A percentile compares a stretch with the other conserved stretches of the same genome.
These are phyloP conservation scores for Resseliella maxima DNA, from an alignment of 2,888 invertebrate species.

Conservation along the genomic window DNA sequence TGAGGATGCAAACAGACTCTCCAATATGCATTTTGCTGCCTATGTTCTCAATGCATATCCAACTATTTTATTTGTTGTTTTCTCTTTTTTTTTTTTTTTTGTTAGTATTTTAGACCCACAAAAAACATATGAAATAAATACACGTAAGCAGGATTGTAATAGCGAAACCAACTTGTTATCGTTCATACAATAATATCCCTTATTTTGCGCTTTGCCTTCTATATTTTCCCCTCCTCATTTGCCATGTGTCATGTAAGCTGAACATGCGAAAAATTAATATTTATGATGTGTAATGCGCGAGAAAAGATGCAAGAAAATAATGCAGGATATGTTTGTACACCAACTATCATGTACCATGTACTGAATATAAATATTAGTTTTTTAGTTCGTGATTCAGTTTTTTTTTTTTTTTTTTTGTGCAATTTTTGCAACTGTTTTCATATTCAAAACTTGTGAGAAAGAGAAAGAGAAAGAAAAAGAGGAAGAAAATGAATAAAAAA, in stretches of 20 bases:
- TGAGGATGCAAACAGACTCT: no score
- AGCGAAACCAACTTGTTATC: conserved; percentile 30
- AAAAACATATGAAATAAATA: no score
- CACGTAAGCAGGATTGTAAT: neutral
- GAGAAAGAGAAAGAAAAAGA: no score
- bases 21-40: no score
- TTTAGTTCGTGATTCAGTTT: neutral
- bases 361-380: neutral
- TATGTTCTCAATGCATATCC: no score
- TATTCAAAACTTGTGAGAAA: no score
- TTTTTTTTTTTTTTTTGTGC: neutral
- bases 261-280: conserved; percentile 40
- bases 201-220: neutral
- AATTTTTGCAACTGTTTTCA: neutral
- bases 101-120: neutral
- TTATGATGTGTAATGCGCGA: conserved; percentile 18
- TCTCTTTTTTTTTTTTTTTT: neutral
- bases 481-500: no score
- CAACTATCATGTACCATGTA: neutral
- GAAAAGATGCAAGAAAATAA: neutral
- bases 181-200: neutral
- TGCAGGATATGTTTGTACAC: neutral
- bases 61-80: no score
- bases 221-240: neutral
- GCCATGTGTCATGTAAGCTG: neutral